Evolutionary conservation across 2,888 invertebrate genomes (phyloP), one percentile per base, ranked within the genome.

Genomic region (Harmothoe impar): DNA sequence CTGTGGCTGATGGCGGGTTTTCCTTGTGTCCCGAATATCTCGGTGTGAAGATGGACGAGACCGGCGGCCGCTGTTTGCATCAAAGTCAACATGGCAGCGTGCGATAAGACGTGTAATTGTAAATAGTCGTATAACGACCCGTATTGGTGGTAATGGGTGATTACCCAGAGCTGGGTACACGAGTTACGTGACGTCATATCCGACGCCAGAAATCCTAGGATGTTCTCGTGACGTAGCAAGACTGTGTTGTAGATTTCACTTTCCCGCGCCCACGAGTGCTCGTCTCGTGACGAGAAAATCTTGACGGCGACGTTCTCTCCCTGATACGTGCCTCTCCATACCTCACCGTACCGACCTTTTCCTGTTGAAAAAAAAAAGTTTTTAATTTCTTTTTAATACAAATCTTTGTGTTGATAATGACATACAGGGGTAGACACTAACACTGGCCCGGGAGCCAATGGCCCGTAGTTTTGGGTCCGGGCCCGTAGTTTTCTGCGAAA

Each of bases 1-100:
- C 99, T 97, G 96, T 99, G 99, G 0, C 99, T 98, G 95, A 99
- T 99, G 1, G 98, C 98, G 0, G 99, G 98, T 95, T 99, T 99
- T 25, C 91, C 98, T 97, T 98, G 98, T 35, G 98, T 98, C 90
- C 99, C 99, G 95, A 98, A 98, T 95, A 99, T 98, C 96, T 99
- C 99, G 0, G 98, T 98, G 95, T 99, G 99, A 68, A 99, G 96
- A 96, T 99, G 99, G 86, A 98, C 97, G 89, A 99, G 96, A 0
- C 99, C 99, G 94, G 98, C 98, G 89, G 98, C 97, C 51, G 98
- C 97, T 0, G 98, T 98, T 90, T 98, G 96, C 92, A 98, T 97
- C 92, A 99, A 97, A 93, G 97, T 97, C 95, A 98, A 97, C 97
- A 98, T 97, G 96, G 98, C 98, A 92, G 97, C 97, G 92, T 98